A percentile compares a stretch with the other conserved stretches of the same genome.
These are phyloP conservation scores for Lanistes nyassanus DNA, from an alignment of 1,140 invertebrate genomes.

Conservation along the genomic window DNA sequence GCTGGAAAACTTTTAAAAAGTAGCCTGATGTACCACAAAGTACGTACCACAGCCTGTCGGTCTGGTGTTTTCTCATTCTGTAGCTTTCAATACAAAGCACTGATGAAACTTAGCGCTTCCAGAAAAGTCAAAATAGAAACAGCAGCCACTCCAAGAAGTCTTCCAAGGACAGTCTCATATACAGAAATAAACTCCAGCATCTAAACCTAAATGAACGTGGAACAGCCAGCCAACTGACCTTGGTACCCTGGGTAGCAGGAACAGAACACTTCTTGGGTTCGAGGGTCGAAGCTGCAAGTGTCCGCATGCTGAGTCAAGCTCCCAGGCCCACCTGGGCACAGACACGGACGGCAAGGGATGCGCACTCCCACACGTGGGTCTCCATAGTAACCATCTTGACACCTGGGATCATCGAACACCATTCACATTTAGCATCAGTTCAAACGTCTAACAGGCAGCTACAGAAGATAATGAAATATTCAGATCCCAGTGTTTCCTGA, in stretches of 20 bases:
- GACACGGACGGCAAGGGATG: slow-evolving; percentile 92
- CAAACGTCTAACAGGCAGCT: too few relatives aligned
- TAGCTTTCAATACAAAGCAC: too few relatives aligned
- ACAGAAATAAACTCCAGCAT: background rate
- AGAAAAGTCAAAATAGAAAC: too few relatives aligned
- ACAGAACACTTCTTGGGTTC: slow-evolving; percentile 92
- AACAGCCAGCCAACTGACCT: slow-evolving; percentile 65
- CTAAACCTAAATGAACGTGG: background rate
- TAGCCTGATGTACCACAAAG: too few relatives aligned
- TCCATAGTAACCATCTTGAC: slow-evolving; percentile 92
- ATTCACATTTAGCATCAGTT: background rate
- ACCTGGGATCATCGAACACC: slow-evolving; percentile 69
- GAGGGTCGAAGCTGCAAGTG: slow-evolving; percentile 84
- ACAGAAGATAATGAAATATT: too few relatives aligned
- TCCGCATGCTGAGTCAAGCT: slow-evolving; percentile 89
- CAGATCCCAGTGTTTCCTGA: too few relatives aligned
- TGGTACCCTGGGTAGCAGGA: slow-evolving; percentile 91
- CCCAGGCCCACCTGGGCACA: slow-evolving; percentile 87
- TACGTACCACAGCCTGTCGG: too few relatives aligned
- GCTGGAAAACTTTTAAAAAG: too few relatives aligned
- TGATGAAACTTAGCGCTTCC: too few relatives aligned
- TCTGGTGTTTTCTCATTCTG: too few relatives aligned
- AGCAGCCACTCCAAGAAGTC: background rate
- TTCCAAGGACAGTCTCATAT: background rate
- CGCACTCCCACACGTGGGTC: slow-evolving; percentile 89